Evolutionary conservation across 2,113 vertebrate genomes (phyloP).

Genomic region (Crotalus horridus): DNA sequence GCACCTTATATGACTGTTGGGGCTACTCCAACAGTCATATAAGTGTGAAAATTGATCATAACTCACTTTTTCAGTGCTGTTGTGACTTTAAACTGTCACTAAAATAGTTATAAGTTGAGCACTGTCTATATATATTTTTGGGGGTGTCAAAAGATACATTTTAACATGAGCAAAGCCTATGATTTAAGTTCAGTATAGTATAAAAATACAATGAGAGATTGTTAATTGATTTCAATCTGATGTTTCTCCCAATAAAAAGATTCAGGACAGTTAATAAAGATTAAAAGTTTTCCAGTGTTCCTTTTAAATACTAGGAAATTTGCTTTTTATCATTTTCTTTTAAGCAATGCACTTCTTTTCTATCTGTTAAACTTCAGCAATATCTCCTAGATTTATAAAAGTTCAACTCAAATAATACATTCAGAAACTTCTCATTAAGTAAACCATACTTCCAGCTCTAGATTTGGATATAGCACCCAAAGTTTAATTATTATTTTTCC

Average conservation of each 20-base stretch:
- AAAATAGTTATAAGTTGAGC: neutral
- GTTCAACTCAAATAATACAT: neutral
- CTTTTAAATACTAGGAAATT: neutral
- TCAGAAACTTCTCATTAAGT: neutral
- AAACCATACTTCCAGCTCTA: neutral
- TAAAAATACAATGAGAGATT: neutral
- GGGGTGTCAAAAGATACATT: neutral
- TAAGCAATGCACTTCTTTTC: neutral
- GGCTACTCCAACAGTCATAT: neutral
- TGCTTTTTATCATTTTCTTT: neutral
- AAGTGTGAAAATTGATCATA: neutral
- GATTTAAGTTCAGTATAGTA: neutral
- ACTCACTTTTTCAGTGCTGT: neutral
- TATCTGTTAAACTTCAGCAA: neutral
- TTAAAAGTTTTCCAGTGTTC: neutral
- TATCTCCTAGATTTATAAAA: neutral
- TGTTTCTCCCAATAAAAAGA: neutral
- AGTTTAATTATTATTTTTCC: neutral
- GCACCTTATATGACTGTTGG: no score
- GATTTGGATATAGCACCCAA: neutral
- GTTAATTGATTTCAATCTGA: neutral
- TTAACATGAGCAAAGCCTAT: neutral
- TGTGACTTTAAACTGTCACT: neutral
- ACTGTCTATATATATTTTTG: neutral
- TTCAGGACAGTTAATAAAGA: neutral